Percentiles rank a stretch among this genome's conserved stretches.
These are phyloP conservation scores for Neodon shergylaensis DNA, from an alignment of 2,113 vertebrate genomes.

Conservation along the genomic window DNA sequence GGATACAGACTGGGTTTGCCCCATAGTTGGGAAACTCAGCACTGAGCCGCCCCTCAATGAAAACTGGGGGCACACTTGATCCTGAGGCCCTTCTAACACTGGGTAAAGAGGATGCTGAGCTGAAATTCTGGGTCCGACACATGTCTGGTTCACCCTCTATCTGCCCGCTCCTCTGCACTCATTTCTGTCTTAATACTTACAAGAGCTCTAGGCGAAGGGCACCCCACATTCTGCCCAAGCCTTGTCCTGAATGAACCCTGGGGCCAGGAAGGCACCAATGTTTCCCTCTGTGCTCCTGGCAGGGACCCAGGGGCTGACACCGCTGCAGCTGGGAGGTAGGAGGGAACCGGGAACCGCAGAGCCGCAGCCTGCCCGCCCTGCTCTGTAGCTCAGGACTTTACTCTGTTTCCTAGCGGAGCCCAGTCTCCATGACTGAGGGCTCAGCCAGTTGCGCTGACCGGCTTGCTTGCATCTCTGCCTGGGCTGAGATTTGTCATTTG, in stretches of 20 bases:
- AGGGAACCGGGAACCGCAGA: background rate
- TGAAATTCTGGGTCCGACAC: background rate
- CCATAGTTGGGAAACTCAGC: background rate
- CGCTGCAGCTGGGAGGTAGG: background rate
- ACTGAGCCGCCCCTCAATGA: background rate
- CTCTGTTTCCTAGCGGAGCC: background rate
- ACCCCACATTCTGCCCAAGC: background rate
- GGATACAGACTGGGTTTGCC: background rate
- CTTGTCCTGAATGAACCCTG: background rate
- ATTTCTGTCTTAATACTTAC: background rate
- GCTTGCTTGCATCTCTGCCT: background rate
- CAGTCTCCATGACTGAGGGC: accelerated
- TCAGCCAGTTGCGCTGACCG: background rate
- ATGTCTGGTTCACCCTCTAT: background rate
- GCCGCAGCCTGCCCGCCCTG: no score
- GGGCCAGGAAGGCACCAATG: no score
- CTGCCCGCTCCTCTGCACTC: background rate
- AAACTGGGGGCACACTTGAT: background rate
- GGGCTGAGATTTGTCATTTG: background rate
- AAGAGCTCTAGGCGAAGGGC: background rate
- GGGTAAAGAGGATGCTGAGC: background rate
- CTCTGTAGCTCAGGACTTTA: background rate
- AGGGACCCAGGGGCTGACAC: background rate
- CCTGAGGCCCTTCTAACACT: background rate
- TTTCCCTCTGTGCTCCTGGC: background rate